Evolutionary conservation across 1,140 invertebrate species (phyloP).

Genomic region (Drosophila obscura): DNA sequence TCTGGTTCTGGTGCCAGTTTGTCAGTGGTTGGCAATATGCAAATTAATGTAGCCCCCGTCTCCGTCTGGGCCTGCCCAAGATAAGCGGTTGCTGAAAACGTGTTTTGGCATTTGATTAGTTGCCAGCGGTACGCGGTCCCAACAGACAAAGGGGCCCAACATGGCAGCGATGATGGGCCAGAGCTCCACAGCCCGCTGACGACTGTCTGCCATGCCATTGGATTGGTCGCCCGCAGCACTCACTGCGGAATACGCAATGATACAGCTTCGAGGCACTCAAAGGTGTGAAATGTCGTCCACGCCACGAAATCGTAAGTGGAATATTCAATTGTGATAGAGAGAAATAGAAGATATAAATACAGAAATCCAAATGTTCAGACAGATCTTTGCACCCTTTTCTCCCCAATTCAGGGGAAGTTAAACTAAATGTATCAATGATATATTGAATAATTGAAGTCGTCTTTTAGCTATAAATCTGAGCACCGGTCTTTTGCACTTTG

Average conservation of each 20-base stretch:
- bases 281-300: constrained; percentile 42
- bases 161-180: constrained; percentile 6
- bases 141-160: constrained; percentile 11
- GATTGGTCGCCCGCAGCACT: constrained; percentile 16
- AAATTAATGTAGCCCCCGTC: constrained; percentile 49
- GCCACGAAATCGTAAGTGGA: constrained; percentile 5
- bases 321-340: constrained; percentile 25
- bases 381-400: no score
- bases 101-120: constrained; percentile 80
- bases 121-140: constrained; percentile 29
- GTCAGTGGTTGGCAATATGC: constrained; percentile 59
- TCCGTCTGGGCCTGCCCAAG: constrained; percentile 21
- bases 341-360: no score
- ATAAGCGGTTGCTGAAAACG: constrained; percentile 69
- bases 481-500: no score
- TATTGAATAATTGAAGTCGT: neutral
- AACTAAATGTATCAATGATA: neutral
- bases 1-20: constrained; percentile 16
- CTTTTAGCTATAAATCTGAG: neutral
- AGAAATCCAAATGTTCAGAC: no score
- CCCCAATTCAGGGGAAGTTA: neutral
- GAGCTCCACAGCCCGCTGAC: constrained; percentile 16
- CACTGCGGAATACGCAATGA: constrained; percentile 20
- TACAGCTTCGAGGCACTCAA: constrained; percentile 13
- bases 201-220: constrained; percentile 41